Evolutionary conservation across 2,797 vertebrate species (phyloP).

Genomic region (Coilia nasus): DNA sequence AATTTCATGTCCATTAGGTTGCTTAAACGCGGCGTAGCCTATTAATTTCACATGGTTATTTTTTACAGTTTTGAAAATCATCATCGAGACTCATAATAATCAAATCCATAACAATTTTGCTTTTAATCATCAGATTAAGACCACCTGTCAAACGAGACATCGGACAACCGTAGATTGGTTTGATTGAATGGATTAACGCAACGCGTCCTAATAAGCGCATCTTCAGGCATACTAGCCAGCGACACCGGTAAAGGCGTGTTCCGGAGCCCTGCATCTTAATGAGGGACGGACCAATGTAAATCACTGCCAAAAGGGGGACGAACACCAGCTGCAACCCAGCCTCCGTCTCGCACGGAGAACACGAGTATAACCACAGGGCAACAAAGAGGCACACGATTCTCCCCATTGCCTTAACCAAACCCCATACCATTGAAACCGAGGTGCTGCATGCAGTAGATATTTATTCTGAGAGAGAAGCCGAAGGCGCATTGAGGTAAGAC

Average conservation of each 20-base stretch:
- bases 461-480: background rate
- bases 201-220: slow-evolving; percentile 14
- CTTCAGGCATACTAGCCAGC: slow-evolving; percentile 45
- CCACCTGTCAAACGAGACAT: background rate
- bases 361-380: slow-evolving; percentile 55
- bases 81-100: background rate
- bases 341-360: slow-evolving; percentile 38
- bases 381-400: slow-evolving; percentile 71
- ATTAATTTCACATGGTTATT: background rate
- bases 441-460: background rate
- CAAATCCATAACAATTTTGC: too few species aligned
- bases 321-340: slow-evolving; percentile 68
- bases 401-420: slow-evolving; percentile 47
- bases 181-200: background rate
- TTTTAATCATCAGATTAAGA: background rate
- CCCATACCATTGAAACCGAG: background rate
- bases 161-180: background rate
- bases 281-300: slow-evolving; percentile 75
- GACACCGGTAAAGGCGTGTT: slow-evolving; percentile 62
- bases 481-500: slow-evolving; percentile 29
- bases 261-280: slow-evolving; percentile 70
- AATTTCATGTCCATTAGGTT: background rate
- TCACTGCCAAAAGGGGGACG: slow-evolving; percentile 66
- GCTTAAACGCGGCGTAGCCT: background rate
- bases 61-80: background rate